Conservation (phyloP, 1,140 invertebrate species). For the Eulimnadia texana region DNA sequence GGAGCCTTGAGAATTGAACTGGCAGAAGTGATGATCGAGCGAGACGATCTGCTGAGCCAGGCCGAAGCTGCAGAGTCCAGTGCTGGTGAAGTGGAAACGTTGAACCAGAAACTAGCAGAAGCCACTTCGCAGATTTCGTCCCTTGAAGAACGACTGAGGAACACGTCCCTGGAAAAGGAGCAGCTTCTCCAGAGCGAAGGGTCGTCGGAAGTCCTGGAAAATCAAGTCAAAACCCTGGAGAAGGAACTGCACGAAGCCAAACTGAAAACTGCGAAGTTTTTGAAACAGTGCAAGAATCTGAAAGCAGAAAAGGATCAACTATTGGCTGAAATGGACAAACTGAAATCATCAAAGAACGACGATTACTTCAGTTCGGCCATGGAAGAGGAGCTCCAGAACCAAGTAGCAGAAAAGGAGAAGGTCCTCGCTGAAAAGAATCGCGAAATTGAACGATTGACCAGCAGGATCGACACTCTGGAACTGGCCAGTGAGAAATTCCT, state of each 20-base stretch:
- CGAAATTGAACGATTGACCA: background rate
- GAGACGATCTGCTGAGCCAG: background rate
- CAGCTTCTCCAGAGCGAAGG: background rate
- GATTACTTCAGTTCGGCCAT: slow-evolving; percentile 8
- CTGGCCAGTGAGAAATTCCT: slow-evolving; percentile 3
- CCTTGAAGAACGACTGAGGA: background rate
- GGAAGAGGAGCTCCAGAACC: slow-evolving; percentile 4
- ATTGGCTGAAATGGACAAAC: background rate
- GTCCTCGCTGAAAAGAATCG: background rate
- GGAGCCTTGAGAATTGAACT: background rate
- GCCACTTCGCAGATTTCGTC: background rate
- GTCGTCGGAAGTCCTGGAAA: background rate
- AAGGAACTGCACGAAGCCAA: slow-evolving; percentile 9
- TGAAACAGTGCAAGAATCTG: background rate
- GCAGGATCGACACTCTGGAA: slow-evolving; percentile 8
- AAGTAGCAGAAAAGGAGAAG: background rate
- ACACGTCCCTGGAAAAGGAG: background rate
- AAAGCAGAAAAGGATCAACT: background rate
- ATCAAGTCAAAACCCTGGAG: background rate
- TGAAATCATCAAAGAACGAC: background rate
- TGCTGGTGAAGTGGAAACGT: background rate
- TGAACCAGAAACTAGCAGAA: background rate
- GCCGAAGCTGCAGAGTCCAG: background rate
- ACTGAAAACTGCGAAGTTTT: slow-evolving; percentile 5
- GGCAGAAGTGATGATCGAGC: slow-evolving; percentile 6